Base-by-base conservation (phyloP, 2,113 vertebrate genomes). In the Anoplopoma fimbria region DNA sequence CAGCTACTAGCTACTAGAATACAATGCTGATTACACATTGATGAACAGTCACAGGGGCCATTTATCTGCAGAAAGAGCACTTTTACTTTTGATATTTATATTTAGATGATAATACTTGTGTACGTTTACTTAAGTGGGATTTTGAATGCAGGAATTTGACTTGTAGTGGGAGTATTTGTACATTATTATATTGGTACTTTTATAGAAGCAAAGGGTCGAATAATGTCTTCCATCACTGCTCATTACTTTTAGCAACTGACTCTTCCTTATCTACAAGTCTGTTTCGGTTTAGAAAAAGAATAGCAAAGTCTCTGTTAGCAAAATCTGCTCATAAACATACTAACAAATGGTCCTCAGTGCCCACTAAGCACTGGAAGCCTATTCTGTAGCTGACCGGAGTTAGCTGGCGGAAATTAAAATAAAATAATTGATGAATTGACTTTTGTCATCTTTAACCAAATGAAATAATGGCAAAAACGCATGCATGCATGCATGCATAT, bases 381-480 rank as follows among this genome's bases (percentile, higher is more conserved):
- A 25, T 53, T 73, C 21, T 63, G 51, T n/a, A 23, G 17, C 53
- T 53, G 75, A 69, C 63, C 42, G 63, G 51, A 67, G 40, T 61
- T 21, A 9, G 17, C 33, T 6, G 65, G 19, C 47, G 29, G 19
- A 34, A 49, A 67, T 25, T 45, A 31, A 77, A 33, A 49, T 31
- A 3, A 70, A 76, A 77, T 27, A 71, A 74, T 17, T 38, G 31
- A 19, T 60, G 53, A 45, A 51, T 69, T 7, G 14, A 63, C 68
- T 69, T 69, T 76, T 75, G 17, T 63, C 69, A 33, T 57, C 69
- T 70, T 38, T 65, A 70, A 85, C 77, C 29, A 75, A 77, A 73
- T 49, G 0, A 75, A 81, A 72, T 23, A 45, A 86, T 53, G n/a
- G 12, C 31, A 76, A 40, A 57, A 58, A 86, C 15, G 58, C 17